A percentile compares a stretch with the other conserved stretches of the same genome.
Conservation (phyloP, 2,113 vertebrate species). For the Chlorocebus sabaeus region DNA sequence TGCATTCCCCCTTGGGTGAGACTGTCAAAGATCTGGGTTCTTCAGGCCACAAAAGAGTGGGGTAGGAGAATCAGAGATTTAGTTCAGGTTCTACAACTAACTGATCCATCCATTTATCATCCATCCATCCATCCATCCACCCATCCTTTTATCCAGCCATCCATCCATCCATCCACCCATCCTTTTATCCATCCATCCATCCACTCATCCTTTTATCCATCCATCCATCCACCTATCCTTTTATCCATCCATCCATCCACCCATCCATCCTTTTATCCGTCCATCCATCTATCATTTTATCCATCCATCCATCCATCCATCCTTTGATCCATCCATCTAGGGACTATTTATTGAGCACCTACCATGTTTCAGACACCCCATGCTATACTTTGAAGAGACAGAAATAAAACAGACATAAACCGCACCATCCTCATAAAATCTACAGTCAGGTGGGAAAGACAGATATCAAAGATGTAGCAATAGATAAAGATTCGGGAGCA, state of each 20-base stretch:
- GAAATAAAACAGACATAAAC: neutral
- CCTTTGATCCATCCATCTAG: no score
- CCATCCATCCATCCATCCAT: neutral
- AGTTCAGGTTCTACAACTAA: neutral
- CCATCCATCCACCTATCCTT: neutral
- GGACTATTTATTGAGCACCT: neutral
- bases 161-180: no score
- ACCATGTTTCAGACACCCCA: neutral
- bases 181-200: neutral
- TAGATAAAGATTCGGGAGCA: neutral
- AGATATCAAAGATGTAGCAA: neutral
- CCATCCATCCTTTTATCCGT: no score
- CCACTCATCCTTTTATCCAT: accelerated
- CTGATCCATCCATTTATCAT: no score
- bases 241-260: neutral
- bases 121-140: neutral
- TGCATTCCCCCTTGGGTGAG: no score
- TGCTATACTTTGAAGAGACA: neutral
- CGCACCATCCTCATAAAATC: accelerated
- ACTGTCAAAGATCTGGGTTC: neutral
- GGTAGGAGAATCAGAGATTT: neutral
- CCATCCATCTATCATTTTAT: no score
- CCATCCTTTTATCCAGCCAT: neutral
- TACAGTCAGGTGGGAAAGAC: neutral
- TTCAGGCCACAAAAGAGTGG: neutral